Conservation (phyloP, 2,888 invertebrate genomes). For the Rhaphigaster nebulosa region DNA sequence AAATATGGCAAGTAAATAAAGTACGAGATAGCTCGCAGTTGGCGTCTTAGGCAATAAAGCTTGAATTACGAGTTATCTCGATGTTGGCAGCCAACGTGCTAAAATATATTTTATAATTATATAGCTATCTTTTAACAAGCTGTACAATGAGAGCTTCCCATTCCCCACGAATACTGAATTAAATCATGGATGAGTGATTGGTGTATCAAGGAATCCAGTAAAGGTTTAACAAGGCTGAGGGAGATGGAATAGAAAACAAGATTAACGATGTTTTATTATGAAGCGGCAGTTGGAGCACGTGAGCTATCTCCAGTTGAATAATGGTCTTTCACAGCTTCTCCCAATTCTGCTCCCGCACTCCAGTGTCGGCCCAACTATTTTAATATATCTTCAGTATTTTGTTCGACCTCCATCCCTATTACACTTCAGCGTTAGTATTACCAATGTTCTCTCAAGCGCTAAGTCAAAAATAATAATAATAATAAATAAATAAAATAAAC, state of each 20-base stretch:
- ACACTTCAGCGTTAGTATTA: not conserved
- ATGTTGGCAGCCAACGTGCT: too few species aligned
- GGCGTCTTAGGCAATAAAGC: too few species aligned
- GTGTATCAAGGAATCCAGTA: not conserved
- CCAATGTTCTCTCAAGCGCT: not conserved
- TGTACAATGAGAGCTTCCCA: not conserved
- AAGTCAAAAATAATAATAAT: too few species aligned
- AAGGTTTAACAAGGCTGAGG: not conserved
- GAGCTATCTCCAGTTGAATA: conserved; percentile 56
- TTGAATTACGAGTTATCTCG: too few species aligned
- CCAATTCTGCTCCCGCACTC: conserved; percentile 35
- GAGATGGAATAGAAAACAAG: conserved; percentile 48
- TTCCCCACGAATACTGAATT: not conserved
- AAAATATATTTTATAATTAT: too few species aligned
- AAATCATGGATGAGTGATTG: conserved; percentile 12
- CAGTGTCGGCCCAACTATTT: conserved; percentile 46
- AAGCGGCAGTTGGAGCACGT: conserved; percentile 51
- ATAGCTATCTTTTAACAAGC: too few species aligned
- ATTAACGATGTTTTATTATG: conserved; percentile 58
- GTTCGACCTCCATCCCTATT: not conserved
- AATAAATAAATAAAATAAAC: not conserved
- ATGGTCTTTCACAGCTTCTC: conserved; percentile 52
- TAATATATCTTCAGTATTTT: conserved; percentile 42
- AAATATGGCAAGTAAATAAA: too few species aligned
- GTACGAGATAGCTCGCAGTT: too few species aligned